phyloP scores from a whole-genome alignment of 2,888 invertebrate genomes.

The Amphimallon solstitiale region DNA sequence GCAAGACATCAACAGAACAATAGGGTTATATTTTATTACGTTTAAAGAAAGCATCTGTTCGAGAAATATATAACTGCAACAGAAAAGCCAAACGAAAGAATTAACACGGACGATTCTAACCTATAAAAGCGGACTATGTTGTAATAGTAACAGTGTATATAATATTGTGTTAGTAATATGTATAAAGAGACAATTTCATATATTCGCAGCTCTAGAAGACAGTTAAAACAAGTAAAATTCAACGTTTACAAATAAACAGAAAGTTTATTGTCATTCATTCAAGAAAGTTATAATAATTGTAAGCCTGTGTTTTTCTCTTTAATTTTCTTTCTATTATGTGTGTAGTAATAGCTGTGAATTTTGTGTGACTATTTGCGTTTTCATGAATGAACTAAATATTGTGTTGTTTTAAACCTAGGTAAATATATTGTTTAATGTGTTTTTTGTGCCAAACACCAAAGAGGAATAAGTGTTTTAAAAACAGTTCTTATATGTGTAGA shows the following conservation, averaged over 20 bases:
- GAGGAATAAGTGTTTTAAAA: conserved; percentile 1
- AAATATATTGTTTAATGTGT: conserved; percentile 14
- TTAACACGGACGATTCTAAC: conserved; percentile 41
- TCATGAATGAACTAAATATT: neutral
- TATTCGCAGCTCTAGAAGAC: neutral
- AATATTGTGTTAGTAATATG: conserved; percentile 26
- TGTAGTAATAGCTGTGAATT: conserved; percentile 7
- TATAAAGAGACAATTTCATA: neutral
- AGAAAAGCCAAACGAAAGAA: neutral
- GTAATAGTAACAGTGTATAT: neutral
- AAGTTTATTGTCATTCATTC: no score
- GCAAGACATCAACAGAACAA: no score
- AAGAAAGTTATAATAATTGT: no score
- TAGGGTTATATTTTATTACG: no score
- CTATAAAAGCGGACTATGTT: conserved; percentile 36
- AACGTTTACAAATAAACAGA: no score
- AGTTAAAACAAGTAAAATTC: no score
- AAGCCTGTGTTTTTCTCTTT: no score
- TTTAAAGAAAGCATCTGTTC: no score
- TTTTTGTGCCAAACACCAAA: neutral
- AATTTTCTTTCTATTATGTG: conserved; percentile 1
- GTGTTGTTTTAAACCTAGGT: conserved; percentile 22
- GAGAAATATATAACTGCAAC: neutral
- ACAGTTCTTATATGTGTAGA: neutral
- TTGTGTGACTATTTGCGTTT: conserved; percentile 3